Percentiles rank a stretch among this genome's conserved stretches.
Evolutionary conservation across 2,797 vertebrate species (phyloP).

Genomic region (Hyperoplus lanceolatus): DNA sequence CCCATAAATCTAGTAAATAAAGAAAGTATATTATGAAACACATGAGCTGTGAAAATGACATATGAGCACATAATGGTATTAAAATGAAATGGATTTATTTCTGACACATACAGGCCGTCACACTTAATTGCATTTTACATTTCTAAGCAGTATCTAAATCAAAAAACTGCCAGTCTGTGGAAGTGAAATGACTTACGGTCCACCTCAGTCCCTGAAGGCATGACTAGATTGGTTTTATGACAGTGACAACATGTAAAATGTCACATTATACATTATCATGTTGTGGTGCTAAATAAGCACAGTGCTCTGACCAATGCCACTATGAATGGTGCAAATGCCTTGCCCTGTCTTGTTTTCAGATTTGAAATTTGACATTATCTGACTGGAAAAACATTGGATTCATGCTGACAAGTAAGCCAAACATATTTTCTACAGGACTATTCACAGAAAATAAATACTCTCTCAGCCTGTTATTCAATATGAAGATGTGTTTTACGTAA

Average conservation of each 20-base stretch:
- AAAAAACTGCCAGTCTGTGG: constrained; percentile 25
- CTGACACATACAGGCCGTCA: constrained; percentile 23
- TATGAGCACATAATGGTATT: not conserved
- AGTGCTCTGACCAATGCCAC: not conserved
- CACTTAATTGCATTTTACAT: constrained; percentile 37
- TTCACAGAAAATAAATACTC: constrained; percentile 10
- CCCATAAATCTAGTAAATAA: not conserved
- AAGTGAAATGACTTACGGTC: constrained; percentile 46
- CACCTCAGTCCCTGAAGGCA: constrained; percentile 24
- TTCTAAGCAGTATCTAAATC: constrained; percentile 32
- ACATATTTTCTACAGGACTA: constrained; percentile 9
- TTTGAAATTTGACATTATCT: constrained; percentile 7
- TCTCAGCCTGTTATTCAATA: not conserved
- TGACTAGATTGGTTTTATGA: constrained; percentile 49
- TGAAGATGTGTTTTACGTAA: not conserved
- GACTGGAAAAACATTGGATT: not conserved
- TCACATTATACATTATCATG: constrained; percentile 31
- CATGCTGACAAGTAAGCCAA: not conserved
- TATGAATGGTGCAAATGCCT: not conserved
- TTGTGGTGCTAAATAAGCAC: not conserved
- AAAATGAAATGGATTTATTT: constrained; percentile 22
- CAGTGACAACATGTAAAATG: constrained; percentile 52
- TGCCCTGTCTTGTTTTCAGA: constrained; percentile 17
- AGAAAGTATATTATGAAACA: not conserved
- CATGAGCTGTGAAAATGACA: not conserved